A percentile compares a stretch with the other conserved stretches of the same genome.
phyloP scores from a whole-genome alignment of 2,113 vertebrate genomes.

The rat (Rattus norvegicus) region GRCr8 NC_086031.1:33685501-33686000 shows the following conservation, averaged over 20 bases:
- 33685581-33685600: background rate
- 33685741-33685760: background rate
- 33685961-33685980: constrained; percentile 39
- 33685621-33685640: background rate
- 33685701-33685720: background rate
- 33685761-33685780: background rate
- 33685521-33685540: background rate
- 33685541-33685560: background rate
- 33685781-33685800: background rate
- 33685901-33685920: background rate
- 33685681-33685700: background rate
- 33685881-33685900: background rate
- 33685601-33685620: background rate
- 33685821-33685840: background rate
- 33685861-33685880: rapidly evolving
- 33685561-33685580: background rate
- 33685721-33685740: no score
- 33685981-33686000: constrained; percentile 51
- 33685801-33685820: background rate
- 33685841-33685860: background rate
- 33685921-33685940: background rate
- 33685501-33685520: background rate
- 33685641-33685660: background rate
- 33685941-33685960: background rate
- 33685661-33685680: background rate